Evolutionary conservation across 1,140 invertebrate species (phyloP).

Genomic region (Choristoneura fumiferana): DNA sequence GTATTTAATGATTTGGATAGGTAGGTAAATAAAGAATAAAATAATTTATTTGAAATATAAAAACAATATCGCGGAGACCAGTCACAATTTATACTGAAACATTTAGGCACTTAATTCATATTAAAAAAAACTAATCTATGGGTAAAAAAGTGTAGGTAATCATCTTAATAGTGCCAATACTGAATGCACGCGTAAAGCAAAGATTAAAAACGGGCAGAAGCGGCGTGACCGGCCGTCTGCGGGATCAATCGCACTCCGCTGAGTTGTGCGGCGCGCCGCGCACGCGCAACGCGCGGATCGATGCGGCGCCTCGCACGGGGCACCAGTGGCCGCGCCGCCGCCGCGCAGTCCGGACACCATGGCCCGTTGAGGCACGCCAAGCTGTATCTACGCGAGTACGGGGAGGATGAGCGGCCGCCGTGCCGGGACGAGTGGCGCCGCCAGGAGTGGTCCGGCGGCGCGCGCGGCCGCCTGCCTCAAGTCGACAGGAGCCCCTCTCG

Average conservation of each 20-base stretch:
- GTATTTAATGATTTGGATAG: too few relatives aligned
- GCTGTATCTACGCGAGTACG: constrained; percentile 73
- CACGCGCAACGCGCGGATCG: constrained; percentile 59
- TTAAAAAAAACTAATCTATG: too few relatives aligned
- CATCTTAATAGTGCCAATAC: background rate
- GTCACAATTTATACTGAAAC: too few relatives aligned
- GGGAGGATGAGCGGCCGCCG: constrained; percentile 69
- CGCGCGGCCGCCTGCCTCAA: constrained; percentile 82
- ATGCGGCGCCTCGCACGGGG: constrained; percentile 43
- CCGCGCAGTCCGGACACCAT: constrained; percentile 65
- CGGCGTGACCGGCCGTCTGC: too few relatives aligned
- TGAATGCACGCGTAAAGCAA: too few relatives aligned
- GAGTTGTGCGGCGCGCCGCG: constrained; percentile 35
- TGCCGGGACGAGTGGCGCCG: constrained; percentile 72
- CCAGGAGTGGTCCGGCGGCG: constrained; percentile 74
- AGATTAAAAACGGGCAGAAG: too few relatives aligned
- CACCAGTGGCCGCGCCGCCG: constrained; percentile 65
- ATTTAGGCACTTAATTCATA: too few relatives aligned
- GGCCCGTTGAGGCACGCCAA: constrained; percentile 70
- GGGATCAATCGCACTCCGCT: constrained; percentile 45
- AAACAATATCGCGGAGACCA: too few relatives aligned
- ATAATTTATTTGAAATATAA: too few relatives aligned
- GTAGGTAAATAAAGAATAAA: too few relatives aligned
- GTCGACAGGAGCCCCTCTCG: constrained; percentile 90
- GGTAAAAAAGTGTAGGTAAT: too few relatives aligned